Conservation (phyloP, 2,888 invertebrate species). For the Caenorhabditis becei region DNA sequence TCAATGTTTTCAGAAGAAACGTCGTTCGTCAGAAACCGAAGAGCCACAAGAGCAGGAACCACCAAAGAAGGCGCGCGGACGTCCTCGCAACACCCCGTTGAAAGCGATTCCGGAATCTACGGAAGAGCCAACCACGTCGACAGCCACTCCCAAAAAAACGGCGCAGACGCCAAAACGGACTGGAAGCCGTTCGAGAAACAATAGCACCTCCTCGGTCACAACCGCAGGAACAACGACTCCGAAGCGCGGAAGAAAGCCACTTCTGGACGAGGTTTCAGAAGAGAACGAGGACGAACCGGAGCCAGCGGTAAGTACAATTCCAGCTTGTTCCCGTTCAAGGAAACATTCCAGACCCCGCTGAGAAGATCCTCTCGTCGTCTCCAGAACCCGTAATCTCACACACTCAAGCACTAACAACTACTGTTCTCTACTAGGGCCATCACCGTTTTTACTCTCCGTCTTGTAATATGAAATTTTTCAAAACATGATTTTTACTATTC, state of each 20-base stretch:
- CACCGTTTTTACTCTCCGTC: background rate
- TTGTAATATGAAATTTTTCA: conserved; percentile 8
- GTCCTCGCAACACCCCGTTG: conserved; percentile 14
- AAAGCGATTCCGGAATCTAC: conserved; percentile 24
- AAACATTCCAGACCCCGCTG: conserved; percentile 24
- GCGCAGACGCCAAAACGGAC: conserved; percentile 20
- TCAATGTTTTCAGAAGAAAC: conserved; percentile 28
- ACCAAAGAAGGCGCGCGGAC: conserved; percentile 19
- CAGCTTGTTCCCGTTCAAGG: no score
- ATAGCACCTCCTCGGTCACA: conserved; percentile 18
- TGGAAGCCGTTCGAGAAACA: conserved; percentile 29
- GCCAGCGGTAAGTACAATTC: background rate
- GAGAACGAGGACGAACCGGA: conserved; percentile 14
- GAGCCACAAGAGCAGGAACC: conserved; percentile 19
- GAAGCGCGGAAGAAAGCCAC: conserved; percentile 22
- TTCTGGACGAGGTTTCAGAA: conserved; percentile 16
- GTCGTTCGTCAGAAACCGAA: background rate
- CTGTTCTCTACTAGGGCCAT: background rate
- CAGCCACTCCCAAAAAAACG: background rate
- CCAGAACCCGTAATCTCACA: background rate
- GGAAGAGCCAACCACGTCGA: background rate
- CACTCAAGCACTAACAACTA: background rate
- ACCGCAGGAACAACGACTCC: conserved; percentile 11
- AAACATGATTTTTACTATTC: background rate
- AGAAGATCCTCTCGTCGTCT: conserved; percentile 32